These are phyloP conservation scores for Oxyura jamaicensis DNA, from an alignment of 2,113 vertebrate genomes.

Conservation along the genomic window DNA sequence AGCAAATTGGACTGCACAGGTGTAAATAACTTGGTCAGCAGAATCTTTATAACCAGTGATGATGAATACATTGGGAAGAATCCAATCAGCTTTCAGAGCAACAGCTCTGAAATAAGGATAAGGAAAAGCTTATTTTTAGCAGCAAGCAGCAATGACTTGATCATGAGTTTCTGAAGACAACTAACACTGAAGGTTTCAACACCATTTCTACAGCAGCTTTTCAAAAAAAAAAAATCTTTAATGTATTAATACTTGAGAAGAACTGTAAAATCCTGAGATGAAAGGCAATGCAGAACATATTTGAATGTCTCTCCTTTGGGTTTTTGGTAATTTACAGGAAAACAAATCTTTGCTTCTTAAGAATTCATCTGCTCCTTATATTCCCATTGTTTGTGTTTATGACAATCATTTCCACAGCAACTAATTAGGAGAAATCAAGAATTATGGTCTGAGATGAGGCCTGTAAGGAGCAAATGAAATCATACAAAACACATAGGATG, in stretches of 20 bases:
- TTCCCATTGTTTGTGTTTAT: slow-evolving; percentile 65
- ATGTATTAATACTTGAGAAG: slow-evolving; percentile 47
- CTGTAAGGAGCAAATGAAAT: slow-evolving; percentile 52
- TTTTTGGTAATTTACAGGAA: slow-evolving; percentile 70
- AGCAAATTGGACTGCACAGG: slow-evolving; percentile 15
- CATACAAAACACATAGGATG: not conserved
- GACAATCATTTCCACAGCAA: slow-evolving; percentile 73
- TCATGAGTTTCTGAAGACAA: slow-evolving; percentile 29
- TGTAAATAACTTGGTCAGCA: slow-evolving; percentile 31
- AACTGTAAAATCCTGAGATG: slow-evolving; percentile 36
- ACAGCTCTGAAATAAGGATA: not conserved
- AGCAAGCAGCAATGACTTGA: slow-evolving; percentile 4
- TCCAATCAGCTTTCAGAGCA: not conserved
- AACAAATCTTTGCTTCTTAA: slow-evolving; percentile 73
- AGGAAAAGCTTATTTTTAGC: not conserved
- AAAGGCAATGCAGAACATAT: slow-evolving; percentile 55
- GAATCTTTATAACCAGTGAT: not conserved
- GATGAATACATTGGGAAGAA: not conserved
- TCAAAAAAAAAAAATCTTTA: slow-evolving; percentile 1
- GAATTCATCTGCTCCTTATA: slow-evolving; percentile 68
- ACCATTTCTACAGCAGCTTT: slow-evolving; percentile 29
- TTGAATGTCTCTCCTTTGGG: slow-evolving; percentile 20
- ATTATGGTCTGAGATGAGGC: slow-evolving; percentile 39
- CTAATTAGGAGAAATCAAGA: slow-evolving; percentile 68
- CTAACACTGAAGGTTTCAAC: slow-evolving; percentile 49